Percentiles rank a stretch among this genome's conserved stretches.
Conservation (phyloP, 2,113 vertebrate species). For the Eonycteris spelaea region DNA sequence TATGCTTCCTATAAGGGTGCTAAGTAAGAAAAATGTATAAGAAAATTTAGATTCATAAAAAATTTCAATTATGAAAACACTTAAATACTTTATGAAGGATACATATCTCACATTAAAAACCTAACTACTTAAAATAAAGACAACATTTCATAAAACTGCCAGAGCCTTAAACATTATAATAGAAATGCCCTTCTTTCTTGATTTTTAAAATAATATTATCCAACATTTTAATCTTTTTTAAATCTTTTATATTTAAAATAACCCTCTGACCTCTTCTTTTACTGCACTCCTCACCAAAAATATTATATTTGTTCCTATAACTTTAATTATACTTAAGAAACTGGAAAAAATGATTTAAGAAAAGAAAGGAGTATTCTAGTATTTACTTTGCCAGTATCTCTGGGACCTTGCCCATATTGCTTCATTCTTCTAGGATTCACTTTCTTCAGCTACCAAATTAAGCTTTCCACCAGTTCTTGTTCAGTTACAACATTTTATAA, state of each 20-base stretch:
- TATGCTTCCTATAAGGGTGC: not conserved
- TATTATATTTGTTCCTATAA: not conserved
- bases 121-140: not conserved
- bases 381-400: not conserved
- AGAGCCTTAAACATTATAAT: not conserved
- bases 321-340: not conserved
- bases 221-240: not conserved
- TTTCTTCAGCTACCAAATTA: not conserved
- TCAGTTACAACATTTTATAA: not conserved
- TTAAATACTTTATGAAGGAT: constrained; percentile 10
- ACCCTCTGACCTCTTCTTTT: not conserved
- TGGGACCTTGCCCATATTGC: not conserved
- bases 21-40: not conserved
- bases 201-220: not conserved
- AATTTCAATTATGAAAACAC: not conserved
- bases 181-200: not conserved
- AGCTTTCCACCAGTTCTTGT: not conserved
- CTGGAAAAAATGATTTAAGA: not conserved
- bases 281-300: not conserved
- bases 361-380: not conserved
- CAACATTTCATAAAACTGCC: not conserved
- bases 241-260: not conserved
- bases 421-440: not conserved
- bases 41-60: not conserved
- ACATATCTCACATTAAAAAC: not conserved